These are phyloP conservation scores for Muscina levida DNA, from an alignment of 2,888 invertebrate genomes.

Conservation along the genomic window DNA sequence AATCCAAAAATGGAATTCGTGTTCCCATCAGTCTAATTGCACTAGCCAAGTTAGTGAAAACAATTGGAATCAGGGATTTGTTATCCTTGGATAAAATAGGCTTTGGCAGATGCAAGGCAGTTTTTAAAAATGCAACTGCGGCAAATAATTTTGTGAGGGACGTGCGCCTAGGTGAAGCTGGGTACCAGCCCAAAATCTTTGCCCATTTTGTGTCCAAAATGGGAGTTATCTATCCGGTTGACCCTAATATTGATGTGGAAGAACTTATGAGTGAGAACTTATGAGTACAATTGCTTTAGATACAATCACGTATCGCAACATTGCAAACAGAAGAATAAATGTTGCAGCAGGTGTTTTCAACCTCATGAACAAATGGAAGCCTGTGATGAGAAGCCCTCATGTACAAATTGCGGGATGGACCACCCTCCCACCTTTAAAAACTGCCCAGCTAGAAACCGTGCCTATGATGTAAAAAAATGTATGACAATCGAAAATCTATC, in stretches of 20 bases:
- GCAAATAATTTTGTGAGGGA: not conserved
- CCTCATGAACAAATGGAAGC: not conserved
- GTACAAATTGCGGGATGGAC: not conserved
- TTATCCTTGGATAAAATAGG: not conserved
- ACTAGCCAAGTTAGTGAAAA: not conserved
- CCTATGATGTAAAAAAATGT: not conserved
- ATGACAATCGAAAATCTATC: not conserved
- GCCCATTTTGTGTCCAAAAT: conserved; percentile 2
- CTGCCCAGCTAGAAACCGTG: not conserved
- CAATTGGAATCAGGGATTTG: not conserved
- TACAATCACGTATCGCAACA: not conserved
- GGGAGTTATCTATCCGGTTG: not conserved
- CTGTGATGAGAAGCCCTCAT: not conserved
- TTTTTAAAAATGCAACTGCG: not conserved
- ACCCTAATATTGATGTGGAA: too few relatives aligned
- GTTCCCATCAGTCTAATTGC: not conserved
- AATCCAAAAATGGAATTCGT: not conserved
- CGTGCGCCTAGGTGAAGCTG: not conserved
- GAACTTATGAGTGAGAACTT: not conserved
- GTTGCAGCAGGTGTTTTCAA: not conserved
- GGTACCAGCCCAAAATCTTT: conserved; percentile 2
- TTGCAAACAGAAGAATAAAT: not conserved
- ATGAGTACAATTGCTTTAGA: not conserved
- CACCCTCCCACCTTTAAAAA: not conserved
- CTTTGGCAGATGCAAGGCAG: not conserved